Evolutionary conservation across 2,888 invertebrate genomes (phyloP).

Genomic region (Melipona bicolor): DNA sequence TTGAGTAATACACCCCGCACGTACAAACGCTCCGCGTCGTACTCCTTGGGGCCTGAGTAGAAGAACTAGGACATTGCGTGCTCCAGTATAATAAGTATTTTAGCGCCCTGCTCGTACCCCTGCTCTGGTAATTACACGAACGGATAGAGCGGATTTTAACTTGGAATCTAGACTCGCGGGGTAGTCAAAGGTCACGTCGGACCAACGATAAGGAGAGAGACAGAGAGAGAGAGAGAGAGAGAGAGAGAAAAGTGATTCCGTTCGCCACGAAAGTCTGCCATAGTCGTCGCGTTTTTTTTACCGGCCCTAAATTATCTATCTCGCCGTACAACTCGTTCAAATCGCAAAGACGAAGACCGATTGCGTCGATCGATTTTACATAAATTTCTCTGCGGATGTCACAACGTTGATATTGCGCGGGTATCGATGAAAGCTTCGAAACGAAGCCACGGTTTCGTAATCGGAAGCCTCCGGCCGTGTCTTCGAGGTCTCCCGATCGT

Average conservation of each 20-base stretch:
- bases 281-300: neutral
- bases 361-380: neutral
- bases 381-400: neutral
- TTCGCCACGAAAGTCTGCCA: neutral
- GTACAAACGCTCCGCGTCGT: neutral
- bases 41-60: conserved; percentile 11
- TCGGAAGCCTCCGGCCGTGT: neutral
- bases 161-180: neutral
- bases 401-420: neutral
- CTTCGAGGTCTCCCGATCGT: neutral
- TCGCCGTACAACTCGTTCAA: neutral
- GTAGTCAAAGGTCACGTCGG: neutral
- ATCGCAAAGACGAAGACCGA: neutral
- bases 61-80: conserved; percentile 61
- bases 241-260: neutral
- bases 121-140: conserved; percentile 22
- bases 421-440: neutral
- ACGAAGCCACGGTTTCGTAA: neutral
- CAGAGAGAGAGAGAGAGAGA: too few species aligned
- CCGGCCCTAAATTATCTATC: neutral
- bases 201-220: neutral
- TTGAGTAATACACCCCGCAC: conserved; percentile 5
- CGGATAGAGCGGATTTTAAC: conserved; percentile 31
- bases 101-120: conserved; percentile 26
- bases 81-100: conserved; percentile 60